Conservation (phyloP, 2,888 invertebrate species). For the Busseola fusca region DNA sequence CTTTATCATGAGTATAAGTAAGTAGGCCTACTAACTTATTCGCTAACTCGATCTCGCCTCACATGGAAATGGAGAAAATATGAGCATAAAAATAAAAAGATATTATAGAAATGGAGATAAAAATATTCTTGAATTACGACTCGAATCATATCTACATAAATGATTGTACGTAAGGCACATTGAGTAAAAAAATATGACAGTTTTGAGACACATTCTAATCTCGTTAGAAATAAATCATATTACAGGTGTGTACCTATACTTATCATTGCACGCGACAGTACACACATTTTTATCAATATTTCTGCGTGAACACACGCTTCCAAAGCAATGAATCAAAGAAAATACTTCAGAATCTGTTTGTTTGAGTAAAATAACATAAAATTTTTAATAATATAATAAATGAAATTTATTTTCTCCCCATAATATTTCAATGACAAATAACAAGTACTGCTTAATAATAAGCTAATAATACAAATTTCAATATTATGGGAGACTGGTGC, state of each 20-base stretch:
- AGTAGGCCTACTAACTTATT: neutral
- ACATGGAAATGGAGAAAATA: neutral
- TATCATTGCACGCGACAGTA: slow-evolving; percentile 1
- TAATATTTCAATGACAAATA: no score
- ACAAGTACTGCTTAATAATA: no score
- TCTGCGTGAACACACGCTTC: slow-evolving; percentile 12
- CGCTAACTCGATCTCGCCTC: neutral
- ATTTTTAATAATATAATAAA: no score
- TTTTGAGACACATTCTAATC: neutral
- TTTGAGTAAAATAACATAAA: no score
- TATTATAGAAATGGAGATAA: slow-evolving; percentile 8
- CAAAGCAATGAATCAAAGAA: neutral
- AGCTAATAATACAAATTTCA: no score
- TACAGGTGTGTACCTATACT: neutral
- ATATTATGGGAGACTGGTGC: no score
- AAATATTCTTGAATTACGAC: slow-evolving; percentile 9
- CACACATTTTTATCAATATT: slow-evolving; percentile 12
- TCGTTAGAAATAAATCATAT: neutral
- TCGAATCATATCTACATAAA: neutral
- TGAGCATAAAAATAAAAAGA: neutral
- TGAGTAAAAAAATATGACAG: neutral
- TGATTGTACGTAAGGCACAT: neutral
- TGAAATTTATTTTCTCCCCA: no score
- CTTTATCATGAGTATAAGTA: neutral
- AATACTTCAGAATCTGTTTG: neutral